These are phyloP conservation scores for Escarpia spicata DNA, from an alignment of 2,888 invertebrate genomes.

Conservation along the genomic window DNA sequence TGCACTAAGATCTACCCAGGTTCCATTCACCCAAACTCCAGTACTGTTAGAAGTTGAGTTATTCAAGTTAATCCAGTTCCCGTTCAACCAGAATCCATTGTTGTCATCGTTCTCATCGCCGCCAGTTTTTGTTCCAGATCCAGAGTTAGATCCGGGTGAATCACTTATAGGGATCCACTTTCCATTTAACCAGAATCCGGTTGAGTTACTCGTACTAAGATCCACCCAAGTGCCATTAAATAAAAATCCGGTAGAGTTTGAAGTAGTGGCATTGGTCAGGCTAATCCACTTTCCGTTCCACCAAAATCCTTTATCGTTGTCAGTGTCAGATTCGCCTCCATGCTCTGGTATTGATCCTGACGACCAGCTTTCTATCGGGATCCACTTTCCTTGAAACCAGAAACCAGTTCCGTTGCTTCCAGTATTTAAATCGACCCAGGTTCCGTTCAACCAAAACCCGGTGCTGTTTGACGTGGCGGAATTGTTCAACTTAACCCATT, in stretches of 20 bases:
- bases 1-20: slow-evolving; percentile 17
- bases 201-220: slow-evolving; percentile 19
- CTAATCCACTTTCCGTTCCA: slow-evolving; percentile 19
- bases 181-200: slow-evolving; percentile 19
- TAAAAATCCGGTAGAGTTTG: slow-evolving; percentile 23
- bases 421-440: slow-evolving; percentile 8
- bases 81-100: not conserved
- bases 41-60: slow-evolving; percentile 14
- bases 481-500: not conserved
- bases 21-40: slow-evolving; percentile 17
- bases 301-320: not conserved
- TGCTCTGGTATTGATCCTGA: not conserved
- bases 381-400: slow-evolving; percentile 22
- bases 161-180: slow-evolving; percentile 13
- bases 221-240: slow-evolving; percentile 21
- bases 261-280: not conserved
- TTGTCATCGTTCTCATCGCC: not conserved
- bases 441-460: slow-evolving; percentile 18
- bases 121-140: not conserved
- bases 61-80: not conserved
- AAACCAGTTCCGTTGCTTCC: slow-evolving; percentile 10
- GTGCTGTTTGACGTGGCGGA: not conserved
- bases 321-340: not conserved
- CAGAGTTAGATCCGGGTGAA: not conserved
- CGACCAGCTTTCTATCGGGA: not conserved